Base-by-base conservation (phyloP, 2,888 invertebrate species). In the Gryllus longicercus region DNA sequence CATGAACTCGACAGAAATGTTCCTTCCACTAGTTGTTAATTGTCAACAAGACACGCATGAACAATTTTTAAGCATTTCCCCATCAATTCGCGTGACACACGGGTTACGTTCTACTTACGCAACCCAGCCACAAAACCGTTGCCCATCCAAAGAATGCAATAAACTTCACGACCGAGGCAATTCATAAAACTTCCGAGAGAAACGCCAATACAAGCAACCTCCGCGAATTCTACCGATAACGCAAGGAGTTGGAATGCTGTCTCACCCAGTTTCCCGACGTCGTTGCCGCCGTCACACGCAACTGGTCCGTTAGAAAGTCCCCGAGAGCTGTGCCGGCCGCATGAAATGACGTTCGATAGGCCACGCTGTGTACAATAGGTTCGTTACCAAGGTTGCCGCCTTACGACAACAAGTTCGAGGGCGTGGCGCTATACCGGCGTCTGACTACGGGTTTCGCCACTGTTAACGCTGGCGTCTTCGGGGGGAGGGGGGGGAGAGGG, bases 381-480 rank as follows among this genome's bases (percentile, higher is more conserved):
- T 63, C 38, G n/a, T 63, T n/a, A 18, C 63, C 63, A 63, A 63
- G 63, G 63, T 63, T 63, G 8, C 38, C 38, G 38, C 63, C 63
- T 63, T 63, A n/a, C 63, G 63, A 63, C 63, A 63, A n/a, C 63
- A 63, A 63, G 63, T 63, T 63, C 63, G 63, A 63, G 63, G 63
- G 63, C 63, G 63, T 63, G 63, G 63, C 63, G 63, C 8, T 14
- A 63, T 3, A 63, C 63, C 14, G 63, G 63, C 63, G 63, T 5
- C 63, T 63, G n/a, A 11, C 63, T 18, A 8, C 8, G 63, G 63
- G 8, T 38, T 38, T 38, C 63, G 63, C 63, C 14, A 63, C 63
- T 5, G n/a, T 1, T 14, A 63, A 1, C 63, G 63, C 63, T 63
- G 11, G 16, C 63, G 63, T n/a, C 38, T 38, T 5, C 8, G 8